Conservation (phyloP, 1,140 invertebrate species). For the Anadara kagoshimensis region DNA sequence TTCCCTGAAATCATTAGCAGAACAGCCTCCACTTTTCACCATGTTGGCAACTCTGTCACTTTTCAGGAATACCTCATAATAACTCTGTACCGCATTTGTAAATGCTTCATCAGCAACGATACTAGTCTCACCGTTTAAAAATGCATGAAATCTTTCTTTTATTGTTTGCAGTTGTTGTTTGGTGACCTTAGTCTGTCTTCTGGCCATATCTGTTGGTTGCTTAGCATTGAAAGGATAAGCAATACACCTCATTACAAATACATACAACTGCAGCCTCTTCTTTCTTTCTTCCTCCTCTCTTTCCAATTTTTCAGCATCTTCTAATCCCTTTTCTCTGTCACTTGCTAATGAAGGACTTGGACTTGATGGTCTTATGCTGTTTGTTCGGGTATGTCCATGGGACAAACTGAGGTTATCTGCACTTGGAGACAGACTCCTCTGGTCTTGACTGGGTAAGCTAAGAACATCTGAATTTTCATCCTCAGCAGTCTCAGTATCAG, state of each 20-base stretch:
- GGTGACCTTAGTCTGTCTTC: slow-evolving; percentile 85
- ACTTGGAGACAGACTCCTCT: slow-evolving; percentile 72
- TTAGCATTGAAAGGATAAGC: slow-evolving; percentile 99
- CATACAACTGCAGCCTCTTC: slow-evolving; percentile 91
- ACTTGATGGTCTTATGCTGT: slow-evolving; percentile 84
- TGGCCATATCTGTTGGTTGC: slow-evolving; percentile 97
- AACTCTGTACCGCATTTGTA: slow-evolving; percentile 98
- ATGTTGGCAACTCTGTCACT: slow-evolving; percentile 96
- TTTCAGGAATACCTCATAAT: slow-evolving; percentile 97
- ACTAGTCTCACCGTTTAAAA: slow-evolving; percentile 85
- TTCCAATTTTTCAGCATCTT: slow-evolving; percentile 70
- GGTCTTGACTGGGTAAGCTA: slow-evolving; percentile 67
- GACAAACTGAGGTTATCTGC: slow-evolving; percentile 74
- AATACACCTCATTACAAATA: slow-evolving; percentile 98
- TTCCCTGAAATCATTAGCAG: slow-evolving; percentile 98
- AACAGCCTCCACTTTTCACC: slow-evolving; percentile 97
- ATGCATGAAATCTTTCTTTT: slow-evolving; percentile 93
- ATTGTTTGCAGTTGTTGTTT: slow-evolving; percentile 97
- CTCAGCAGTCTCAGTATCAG: slow-evolving; percentile 69
- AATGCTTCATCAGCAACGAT: slow-evolving; percentile 99
- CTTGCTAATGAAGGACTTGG: slow-evolving; percentile 88
- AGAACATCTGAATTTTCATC: slow-evolving; percentile 75
- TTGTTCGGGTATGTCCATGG: slow-evolving; percentile 71
- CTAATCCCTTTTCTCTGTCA: slow-evolving; percentile 78
- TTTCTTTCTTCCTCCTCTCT: slow-evolving; percentile 72